These are phyloP conservation scores for Hypsopygia costalis DNA, from an alignment of 2,888 invertebrate genomes.

Conservation along the genomic window DNA sequence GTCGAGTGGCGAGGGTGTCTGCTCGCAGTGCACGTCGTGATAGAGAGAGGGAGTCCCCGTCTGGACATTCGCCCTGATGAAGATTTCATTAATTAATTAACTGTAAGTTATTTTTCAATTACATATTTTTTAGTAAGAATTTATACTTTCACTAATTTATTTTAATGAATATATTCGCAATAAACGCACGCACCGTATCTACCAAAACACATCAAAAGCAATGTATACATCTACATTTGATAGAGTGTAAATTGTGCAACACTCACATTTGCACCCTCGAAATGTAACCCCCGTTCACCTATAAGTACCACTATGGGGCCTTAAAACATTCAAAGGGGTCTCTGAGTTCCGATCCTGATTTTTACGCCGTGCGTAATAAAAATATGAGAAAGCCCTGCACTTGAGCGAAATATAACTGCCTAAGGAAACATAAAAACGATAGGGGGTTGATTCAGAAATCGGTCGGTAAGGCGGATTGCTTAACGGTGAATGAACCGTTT, in stretches of 20 bases:
- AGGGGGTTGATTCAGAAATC: slow-evolving; percentile 22
- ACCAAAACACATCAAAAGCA: too few relatives aligned
- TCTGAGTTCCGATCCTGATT: slow-evolving; percentile 52
- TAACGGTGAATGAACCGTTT: background rate
- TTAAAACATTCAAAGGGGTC: slow-evolving; percentile 40
- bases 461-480: slow-evolving; percentile 26
- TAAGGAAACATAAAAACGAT: slow-evolving; percentile 63
- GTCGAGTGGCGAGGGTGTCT: too few relatives aligned
- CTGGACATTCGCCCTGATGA: too few relatives aligned
- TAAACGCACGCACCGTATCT: too few relatives aligned
- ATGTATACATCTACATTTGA: background rate
- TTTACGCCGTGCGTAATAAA: slow-evolving; percentile 63
- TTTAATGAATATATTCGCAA: too few relatives aligned
- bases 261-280: slow-evolving; percentile 22
- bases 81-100: too few relatives aligned
- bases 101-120: too few relatives aligned
- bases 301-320: slow-evolving; percentile 33
- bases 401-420: slow-evolving; percentile 63
- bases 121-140: too few relatives aligned
- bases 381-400: slow-evolving; percentile 61
- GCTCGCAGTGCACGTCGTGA: too few relatives aligned
- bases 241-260: slow-evolving; percentile 15
- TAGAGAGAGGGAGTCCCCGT: too few relatives aligned
- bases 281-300: slow-evolving; percentile 30
- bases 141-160: too few relatives aligned